Percentiles rank a stretch among this genome's conserved stretches.
Conservation (phyloP, 2,797 vertebrate species). For the Danio choprae region DNA sequence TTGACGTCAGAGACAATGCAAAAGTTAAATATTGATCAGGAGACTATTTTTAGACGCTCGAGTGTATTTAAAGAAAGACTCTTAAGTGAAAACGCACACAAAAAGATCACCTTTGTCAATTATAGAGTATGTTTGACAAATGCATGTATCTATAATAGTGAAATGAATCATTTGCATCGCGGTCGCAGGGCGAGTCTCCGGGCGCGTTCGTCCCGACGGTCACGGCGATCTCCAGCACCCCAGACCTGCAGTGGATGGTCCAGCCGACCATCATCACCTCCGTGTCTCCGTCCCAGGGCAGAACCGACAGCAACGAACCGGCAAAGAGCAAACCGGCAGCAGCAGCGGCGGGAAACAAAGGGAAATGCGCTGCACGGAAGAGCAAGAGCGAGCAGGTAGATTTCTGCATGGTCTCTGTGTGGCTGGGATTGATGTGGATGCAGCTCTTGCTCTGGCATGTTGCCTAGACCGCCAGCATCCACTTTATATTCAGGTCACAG, state of each 20-base stretch:
- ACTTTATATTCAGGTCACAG: conserved; percentile 84
- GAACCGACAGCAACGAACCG: conserved; percentile 85
- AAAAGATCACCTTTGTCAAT: neutral
- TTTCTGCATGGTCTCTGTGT: conserved; percentile 37
- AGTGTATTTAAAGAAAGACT: conserved; percentile 71
- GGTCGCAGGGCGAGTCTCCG: conserved; percentile 81
- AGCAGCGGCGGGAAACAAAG: conserved; percentile 78
- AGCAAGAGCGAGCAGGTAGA: conserved; percentile 91
- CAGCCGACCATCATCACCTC: conserved; percentile 91
- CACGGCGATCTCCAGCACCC: conserved; percentile 91
- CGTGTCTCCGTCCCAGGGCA: conserved; percentile 85
- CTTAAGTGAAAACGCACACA: neutral
- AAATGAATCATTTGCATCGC: conserved; percentile 45
- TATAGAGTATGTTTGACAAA: too few species aligned
- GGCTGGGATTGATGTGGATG: conserved; percentile 61
- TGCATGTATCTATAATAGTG: too few species aligned
- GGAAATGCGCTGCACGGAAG: conserved; percentile 85
- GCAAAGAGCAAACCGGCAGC: conserved; percentile 75
- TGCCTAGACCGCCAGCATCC: conserved; percentile 69
- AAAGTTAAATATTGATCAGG: conserved; percentile 89
- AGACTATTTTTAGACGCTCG: conserved; percentile 77
- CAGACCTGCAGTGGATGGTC: conserved; percentile 95
- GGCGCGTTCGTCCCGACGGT: conserved; percentile 91
- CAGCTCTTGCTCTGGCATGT: conserved; percentile 65
- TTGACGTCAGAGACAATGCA: conserved; percentile 96